Base-by-base conservation (phyloP, 2,113 vertebrate species). In the Brachyistius frenatus region DNA sequence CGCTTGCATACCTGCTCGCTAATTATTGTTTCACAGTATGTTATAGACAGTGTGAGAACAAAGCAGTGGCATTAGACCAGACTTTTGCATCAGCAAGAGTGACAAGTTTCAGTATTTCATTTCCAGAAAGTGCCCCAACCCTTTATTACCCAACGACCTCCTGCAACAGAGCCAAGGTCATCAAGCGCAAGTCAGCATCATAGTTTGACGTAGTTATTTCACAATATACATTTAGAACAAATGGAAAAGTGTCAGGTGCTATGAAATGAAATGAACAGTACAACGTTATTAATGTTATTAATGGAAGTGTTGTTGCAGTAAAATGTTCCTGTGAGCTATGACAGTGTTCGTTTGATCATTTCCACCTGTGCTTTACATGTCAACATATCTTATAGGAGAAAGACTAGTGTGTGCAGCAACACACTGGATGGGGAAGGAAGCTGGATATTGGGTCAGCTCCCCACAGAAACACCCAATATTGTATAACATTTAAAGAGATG, bases 51-150 rank as follows among this genome's bases (percentile, higher is more conserved):
- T 13, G 32, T 57, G 31, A 36, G 4, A 66, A 49, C 7, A 60
- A 66, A 81, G 11, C 5, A 54, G 10, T 3, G 32, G 37, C 30
- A 66, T 2, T 2, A 4, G 11, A 0, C 4, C 4, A 5, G 31
- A 35, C 1, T 58, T 55, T 84, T 82, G 76, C 62, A 83, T 83
- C 49, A 57, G 6, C 1, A 46, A 33, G 33, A 46, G 44, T 5
- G 30, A 62, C 52, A 81, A 77, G 79, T 62, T 74, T 50, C 78
- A 63, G 39, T 23, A 23, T 23, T 23, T 11, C 13, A 66, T 23
- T 88, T 73, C 85, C 73, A 68, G 73, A 82, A 85, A 87, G 66
- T 73, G 37, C 47, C 49, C 11, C 31, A 13, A 46, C 23, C 23
- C 23, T 23, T 23, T 23, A 23, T 23, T 23, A 23, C 23, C 23